These are phyloP conservation scores for Ctenopoma multispine DNA, from an alignment of 2,797 vertebrate species.

Conservation along the genomic window DNA sequence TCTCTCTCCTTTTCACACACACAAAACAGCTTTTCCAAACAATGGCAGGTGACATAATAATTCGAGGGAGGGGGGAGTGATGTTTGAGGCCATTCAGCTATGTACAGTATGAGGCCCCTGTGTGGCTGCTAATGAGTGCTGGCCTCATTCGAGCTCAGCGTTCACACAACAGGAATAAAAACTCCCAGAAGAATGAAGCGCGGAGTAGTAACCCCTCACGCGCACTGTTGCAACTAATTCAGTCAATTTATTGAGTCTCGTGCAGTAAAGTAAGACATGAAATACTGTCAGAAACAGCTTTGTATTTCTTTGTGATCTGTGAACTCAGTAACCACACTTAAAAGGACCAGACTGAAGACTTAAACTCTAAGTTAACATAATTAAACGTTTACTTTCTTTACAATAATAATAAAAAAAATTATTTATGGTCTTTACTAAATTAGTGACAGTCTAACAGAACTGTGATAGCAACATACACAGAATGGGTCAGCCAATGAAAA, in stretches of 20 bases:
- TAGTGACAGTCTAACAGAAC: no score
- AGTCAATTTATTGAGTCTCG: background rate
- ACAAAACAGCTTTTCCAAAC: slow-evolving; percentile 40
- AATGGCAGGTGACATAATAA: slow-evolving; percentile 74
- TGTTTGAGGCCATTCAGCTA: slow-evolving; percentile 52
- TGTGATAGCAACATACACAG: no score
- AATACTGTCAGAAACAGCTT: background rate
- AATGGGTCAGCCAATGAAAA: no score
- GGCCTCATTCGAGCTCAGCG: slow-evolving; percentile 61
- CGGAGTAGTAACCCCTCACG: background rate
- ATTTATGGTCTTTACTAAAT: no score
- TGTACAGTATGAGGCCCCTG: slow-evolving; percentile 62
- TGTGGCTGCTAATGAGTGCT: slow-evolving; percentile 68
- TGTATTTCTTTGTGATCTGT: no score
- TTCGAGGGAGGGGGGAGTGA: slow-evolving; percentile 15
- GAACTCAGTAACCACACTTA: no score
- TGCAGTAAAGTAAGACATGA: background rate
- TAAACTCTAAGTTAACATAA: no score
- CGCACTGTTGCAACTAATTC: slow-evolving; percentile 13
- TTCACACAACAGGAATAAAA: slow-evolving; percentile 44
- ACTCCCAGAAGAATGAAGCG: slow-evolving; percentile 29
- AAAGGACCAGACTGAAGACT: no score
- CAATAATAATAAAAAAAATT: no score
- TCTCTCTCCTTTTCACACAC: background rate
- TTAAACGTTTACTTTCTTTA: no score